Evolutionary conservation across 2,113 vertebrate species (phyloP), one percentile per base, ranked within the genome.

Genomic region (Orientallactaga bullata): DNA sequence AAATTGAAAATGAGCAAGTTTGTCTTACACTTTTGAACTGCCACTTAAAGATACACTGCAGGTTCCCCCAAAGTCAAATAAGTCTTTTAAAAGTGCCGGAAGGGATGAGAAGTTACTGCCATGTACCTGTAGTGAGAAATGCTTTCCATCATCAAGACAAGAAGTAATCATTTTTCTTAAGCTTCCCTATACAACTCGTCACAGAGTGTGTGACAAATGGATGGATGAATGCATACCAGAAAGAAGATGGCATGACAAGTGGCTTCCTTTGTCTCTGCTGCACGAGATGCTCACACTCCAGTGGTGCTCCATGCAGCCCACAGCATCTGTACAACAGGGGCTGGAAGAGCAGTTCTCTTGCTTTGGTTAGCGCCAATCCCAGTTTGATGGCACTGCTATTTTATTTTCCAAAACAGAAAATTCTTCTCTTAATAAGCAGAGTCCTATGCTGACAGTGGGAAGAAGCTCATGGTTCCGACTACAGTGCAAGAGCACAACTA

Each of bases 1-100:
- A 98, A 98, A 98, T 98, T 97, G 95, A 97, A 96, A 97, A 98
- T 97, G 97, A 97, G 97, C 97, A 98, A 96, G 90, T 94, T 96
- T 97, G 97, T 94, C 96, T 94, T 93, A 94, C 95, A 97, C 97
- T 97, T 97, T 95, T 98, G 97, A 98, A 97, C 98, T 95, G 79
- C 76, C 94, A 96, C 94, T 98, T 97, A 94, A 92, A 55, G 96
- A 96, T 97, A 98, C 94, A 97, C 89, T 95, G 74, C 81, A 96
- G 96, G 95, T 97, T 97, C 97, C 96, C 92, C 96, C 94, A 95
- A 95, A 96, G 96, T 95, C 96, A 95, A 97, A 94, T 89, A 85
- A 93, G 94, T 98, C 96, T 96, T 96, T 96, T 96, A 97, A 95
- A 97, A 96, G 95, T 55, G 97, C 95, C 94, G 96, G 47, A 82